These are phyloP conservation scores for Ectropis grisescens DNA, from an alignment of 1,140 invertebrate species.

Conservation along the genomic window DNA sequence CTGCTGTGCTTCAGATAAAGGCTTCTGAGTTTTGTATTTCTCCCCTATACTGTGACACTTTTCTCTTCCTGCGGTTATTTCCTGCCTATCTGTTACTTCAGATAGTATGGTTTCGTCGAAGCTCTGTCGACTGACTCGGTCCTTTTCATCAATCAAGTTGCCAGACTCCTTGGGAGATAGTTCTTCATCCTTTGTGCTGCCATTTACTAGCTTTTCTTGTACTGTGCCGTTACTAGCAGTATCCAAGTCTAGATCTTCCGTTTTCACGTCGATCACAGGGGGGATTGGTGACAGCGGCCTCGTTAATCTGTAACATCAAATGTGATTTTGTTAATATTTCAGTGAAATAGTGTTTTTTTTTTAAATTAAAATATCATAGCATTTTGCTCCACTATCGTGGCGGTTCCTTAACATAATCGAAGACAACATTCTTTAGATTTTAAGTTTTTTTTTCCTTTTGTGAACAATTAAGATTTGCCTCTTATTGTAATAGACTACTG, in stretches of 20 bases:
- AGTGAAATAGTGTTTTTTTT: no score
- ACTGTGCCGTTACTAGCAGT: constrained; percentile 29
- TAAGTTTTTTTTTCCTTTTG: no score
- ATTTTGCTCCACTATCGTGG: no score
- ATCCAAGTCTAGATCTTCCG: constrained; percentile 19
- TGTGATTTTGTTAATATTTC: constrained; percentile 1
- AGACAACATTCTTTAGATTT: no score
- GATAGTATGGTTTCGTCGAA: constrained; percentile 51
- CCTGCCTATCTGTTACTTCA: constrained; percentile 43
- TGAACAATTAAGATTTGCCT: no score
- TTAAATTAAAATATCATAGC: no score
- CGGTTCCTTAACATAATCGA: no score
- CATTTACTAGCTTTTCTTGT: constrained; percentile 47
- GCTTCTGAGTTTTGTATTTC: constrained; percentile 60
- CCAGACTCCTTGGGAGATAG: constrained; percentile 51
- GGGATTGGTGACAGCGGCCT: constrained; percentile 86
- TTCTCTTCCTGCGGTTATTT: constrained; percentile 43
- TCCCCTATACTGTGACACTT: constrained; percentile 66
- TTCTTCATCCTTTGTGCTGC: constrained; percentile 38
- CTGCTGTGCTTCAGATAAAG: constrained; percentile 50
- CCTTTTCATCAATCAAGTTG: constrained; percentile 59
- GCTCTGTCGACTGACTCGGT: constrained; percentile 53
- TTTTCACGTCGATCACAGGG: constrained; percentile 51
- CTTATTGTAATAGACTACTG: no score
- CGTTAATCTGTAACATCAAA: constrained; percentile 72